Evolutionary conservation across 2,113 vertebrate species (phyloP), one percentile per base, ranked within the genome.

Genomic region (Garra rufa): DNA sequence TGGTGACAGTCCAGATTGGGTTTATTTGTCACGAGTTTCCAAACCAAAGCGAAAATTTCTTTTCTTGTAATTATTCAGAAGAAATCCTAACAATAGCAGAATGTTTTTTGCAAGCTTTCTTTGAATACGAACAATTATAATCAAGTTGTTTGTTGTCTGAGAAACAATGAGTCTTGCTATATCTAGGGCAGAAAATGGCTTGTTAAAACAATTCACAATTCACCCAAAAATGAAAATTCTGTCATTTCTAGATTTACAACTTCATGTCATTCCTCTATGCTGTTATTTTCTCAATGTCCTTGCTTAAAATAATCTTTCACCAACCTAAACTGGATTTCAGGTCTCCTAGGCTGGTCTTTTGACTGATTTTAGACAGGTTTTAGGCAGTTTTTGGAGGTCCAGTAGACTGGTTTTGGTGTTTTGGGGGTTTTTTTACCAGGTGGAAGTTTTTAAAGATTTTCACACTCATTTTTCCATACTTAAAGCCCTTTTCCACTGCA

Each of bases 21-120:
- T 77, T 82, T 73, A 63, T 75, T 81, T 78, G 83, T 75, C 55
- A 78, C 17, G 4, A n/a, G 67, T 10, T 70, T 19, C 61, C n/a
- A 50, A 67, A 85, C 41, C 43, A 34, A 74, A 74, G 21, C 24
- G 3, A 77, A 63, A 50, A 21, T 26, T 3, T 41, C 19, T 41
- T 9, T n/a, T n/a, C n/a, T 41, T 41, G 1, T 19, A 70, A 11
- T 21, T 70, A 19, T 70, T 41, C 34, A 41, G 19, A 70, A 70
- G 67, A 41, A 70, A 70, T 70, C 19, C 67, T 41, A 41, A 70
- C 67, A 70, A 70, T 41, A 70, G 9, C 2, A 1, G 17, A 70
- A n/a, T n/a, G 19, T 3, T 70, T n/a, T 70, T 24, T 43, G 6
- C 6, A 0, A 24, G 38, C 70, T 43, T 73, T 73, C 70, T 48